Percentiles rank a stretch among this genome's conserved stretches.
phyloP scores from a whole-genome alignment of 1,140 invertebrate species.

The Bombyx mandarina region DNA sequence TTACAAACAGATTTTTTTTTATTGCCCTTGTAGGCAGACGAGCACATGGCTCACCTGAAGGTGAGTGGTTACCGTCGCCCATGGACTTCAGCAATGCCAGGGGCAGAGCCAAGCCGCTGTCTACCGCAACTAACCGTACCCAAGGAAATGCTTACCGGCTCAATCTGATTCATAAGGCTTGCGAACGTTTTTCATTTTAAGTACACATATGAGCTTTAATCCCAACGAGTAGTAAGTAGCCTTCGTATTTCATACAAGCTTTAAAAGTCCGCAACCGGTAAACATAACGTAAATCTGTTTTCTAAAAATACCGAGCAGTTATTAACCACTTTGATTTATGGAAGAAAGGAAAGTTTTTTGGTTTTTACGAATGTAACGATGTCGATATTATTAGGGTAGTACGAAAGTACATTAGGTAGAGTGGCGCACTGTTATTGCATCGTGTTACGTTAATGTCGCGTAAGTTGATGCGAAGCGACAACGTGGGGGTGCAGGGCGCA shows the following conservation, averaged over 20 bases:
- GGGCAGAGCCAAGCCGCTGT: too few species aligned
- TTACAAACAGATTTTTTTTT: too few species aligned
- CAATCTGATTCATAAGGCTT: too few species aligned
- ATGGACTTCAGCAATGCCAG: too few species aligned
- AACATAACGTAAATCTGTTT: conserved; percentile 59
- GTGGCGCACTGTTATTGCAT: conserved; percentile 52
- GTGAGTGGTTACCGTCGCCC: too few species aligned
- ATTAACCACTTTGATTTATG: conserved; percentile 46
- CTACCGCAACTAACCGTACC: too few species aligned
- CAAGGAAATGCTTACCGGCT: too few species aligned
- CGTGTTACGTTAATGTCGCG: conserved; percentile 48
- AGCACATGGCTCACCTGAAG: too few species aligned
- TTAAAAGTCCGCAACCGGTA: conserved; percentile 47
- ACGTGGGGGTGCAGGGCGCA: conserved; percentile 29
- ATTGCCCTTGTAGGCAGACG: too few species aligned
- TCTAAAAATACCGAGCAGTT: conserved; percentile 37
- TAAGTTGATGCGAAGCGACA: conserved; percentile 22
- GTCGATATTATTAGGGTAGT: conserved; percentile 16
- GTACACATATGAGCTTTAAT: not conserved
- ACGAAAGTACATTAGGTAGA: conserved; percentile 43
- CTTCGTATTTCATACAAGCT: conserved; percentile 30
- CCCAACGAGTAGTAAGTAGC: not conserved
- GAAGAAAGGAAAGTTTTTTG: conserved; percentile 29
- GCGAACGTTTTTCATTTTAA: not conserved
- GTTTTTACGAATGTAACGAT: conserved; percentile 15